These are phyloP conservation scores for Peromyscus nudipes DNA, from an alignment of 2,797 vertebrate species.

Conservation along the genomic window DNA sequence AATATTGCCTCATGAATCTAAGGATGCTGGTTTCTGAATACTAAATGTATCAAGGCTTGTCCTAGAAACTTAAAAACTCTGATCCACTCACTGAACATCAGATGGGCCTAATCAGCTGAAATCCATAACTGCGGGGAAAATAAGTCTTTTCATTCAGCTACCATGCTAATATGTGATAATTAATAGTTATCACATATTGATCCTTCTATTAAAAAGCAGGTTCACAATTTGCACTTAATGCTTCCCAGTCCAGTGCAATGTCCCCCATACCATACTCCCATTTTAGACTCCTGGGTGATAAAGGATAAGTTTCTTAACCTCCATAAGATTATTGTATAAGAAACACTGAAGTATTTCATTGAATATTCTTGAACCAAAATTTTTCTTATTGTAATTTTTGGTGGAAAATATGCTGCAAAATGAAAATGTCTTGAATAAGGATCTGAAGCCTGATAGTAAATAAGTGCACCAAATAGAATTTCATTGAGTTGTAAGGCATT, in stretches of 20 bases:
- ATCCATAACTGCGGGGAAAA: neutral
- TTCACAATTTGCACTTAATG: neutral
- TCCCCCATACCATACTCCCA: neutral
- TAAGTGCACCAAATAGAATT: neutral
- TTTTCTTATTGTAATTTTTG: slow-evolving; percentile 38
- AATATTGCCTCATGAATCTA: neutral
- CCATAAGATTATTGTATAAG: neutral
- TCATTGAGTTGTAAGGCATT: neutral
- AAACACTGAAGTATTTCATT: neutral
- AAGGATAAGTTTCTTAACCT: neutral
- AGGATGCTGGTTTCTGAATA: neutral
- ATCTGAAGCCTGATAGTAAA: neutral
- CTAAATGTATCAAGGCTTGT: neutral
- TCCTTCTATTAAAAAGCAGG: neutral
- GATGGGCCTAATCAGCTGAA: neutral
- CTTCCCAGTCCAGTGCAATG: neutral
- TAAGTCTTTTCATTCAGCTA: neutral
- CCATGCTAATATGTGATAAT: neutral
- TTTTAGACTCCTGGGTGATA: neutral
- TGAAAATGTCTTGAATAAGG: neutral
- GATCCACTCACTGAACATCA: neutral
- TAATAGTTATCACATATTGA: neutral
- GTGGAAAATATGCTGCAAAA: neutral
- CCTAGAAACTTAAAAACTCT: neutral
- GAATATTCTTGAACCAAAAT: neutral